phyloP scores from a whole-genome alignment of 2,888 invertebrate species.

The Apamea monoglypha region DNA sequence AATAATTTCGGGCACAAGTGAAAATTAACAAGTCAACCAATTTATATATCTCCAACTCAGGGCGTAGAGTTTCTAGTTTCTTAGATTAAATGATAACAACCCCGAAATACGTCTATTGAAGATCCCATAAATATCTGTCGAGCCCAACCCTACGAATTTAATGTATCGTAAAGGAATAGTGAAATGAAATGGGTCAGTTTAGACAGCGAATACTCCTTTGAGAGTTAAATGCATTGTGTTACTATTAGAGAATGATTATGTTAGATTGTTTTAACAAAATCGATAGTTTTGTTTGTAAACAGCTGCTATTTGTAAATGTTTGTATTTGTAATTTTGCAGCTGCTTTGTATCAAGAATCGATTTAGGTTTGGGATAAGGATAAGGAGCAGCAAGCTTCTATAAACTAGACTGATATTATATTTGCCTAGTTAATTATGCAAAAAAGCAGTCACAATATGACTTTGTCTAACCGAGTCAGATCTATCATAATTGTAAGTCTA shows the following conservation, averaged over 20 bases:
- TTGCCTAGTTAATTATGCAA: too few relatives aligned
- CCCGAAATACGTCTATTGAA: conserved; percentile 58
- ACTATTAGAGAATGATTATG: conserved; percentile 21
- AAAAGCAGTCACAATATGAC: neutral
- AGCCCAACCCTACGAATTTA: conserved; percentile 62
- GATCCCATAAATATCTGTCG: conserved; percentile 63
- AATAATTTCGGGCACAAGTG: neutral
- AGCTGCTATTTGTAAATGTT: conserved; percentile 16
- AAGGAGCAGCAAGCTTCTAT: neutral
- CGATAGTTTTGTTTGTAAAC: conserved; percentile 19
- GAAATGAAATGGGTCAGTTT: conserved; percentile 66
- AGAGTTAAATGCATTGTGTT: conserved; percentile 49
- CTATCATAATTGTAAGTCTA: neutral
- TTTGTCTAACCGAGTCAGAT: neutral
- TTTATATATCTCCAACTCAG: conserved; percentile 26
- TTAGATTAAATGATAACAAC: conserved; percentile 61
- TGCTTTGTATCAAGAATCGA: conserved; percentile 11
- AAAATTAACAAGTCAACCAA: neutral
- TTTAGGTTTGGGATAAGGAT: too few relatives aligned
- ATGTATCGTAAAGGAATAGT: conserved; percentile 61
- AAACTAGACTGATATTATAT: neutral
- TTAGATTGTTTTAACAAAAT: conserved; percentile 14
- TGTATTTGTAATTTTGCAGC: conserved; percentile 13
- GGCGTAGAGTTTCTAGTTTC: conserved; percentile 42
- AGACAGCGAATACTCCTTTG: conserved; percentile 50